Base-by-base conservation (phyloP, 2,888 invertebrate species). In the Chironomus riparius region DNA sequence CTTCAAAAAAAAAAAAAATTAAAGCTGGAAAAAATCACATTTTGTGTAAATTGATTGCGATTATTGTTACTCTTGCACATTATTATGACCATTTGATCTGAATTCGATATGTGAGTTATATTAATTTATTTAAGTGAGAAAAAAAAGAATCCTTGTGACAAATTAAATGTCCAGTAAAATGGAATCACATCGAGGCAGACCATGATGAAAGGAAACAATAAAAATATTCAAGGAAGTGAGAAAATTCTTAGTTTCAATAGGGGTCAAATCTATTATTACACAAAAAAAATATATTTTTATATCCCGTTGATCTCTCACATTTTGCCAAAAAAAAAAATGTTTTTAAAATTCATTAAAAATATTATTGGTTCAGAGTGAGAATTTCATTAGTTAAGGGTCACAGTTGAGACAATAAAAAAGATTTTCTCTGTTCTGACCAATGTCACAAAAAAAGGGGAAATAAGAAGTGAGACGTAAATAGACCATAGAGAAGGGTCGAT, bases 241-340 rank as follows among this genome's bases (percentile, higher is more conserved):
- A 68, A 68, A 22, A 68, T 68, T 68, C 56, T 72, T 18, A 72
- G 2, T 65, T 62, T 62, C n/a, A 73, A 73, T 73, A 73, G 65
- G 73, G 73, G 73, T 73, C 73, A 73, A 73, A 62, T 18, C 73
- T 38, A 73, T 73, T 73, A 73, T 61, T 12, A 13, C 72, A 38
- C 38, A 38, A 38, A 38, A 38, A 38, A 38, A 38, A 7, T 38
- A 38, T 38, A 10, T 38, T 38, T 38, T 38, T 38, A 38, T 38
- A 38, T 38, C 38, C 38, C 38, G 38, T 38, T 38, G 38, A 38
- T 38, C 38, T 38, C 38, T 38, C 38, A 47, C 18, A 69, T 69
- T 69, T 24, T 28, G 72, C 18, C 38, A 22, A 21, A 50, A 15
- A n/a, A 18, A 69, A 28, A 70, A 70, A 48, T 56, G 61, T 12